Evolutionary conservation across 2,113 vertebrate genomes (phyloP).

Genomic region (Poicephalus gulielmi): DNA sequence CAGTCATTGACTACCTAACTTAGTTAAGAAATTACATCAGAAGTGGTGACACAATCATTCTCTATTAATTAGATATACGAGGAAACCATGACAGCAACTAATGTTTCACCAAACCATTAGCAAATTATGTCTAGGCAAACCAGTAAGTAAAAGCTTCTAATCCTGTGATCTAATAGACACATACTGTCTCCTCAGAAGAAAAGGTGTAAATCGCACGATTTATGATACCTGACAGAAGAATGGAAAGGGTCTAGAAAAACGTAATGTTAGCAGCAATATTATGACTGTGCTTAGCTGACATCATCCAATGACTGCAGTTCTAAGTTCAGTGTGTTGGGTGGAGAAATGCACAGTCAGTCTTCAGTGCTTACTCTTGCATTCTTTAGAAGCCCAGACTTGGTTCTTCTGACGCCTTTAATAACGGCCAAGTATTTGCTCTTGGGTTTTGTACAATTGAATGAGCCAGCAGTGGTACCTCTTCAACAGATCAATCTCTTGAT

Average conservation of each 20-base stretch:
- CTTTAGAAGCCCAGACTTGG: background rate
- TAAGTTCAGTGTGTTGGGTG: background rate
- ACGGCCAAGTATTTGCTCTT: background rate
- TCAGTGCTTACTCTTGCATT: background rate
- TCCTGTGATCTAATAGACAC: background rate
- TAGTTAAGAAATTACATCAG: background rate
- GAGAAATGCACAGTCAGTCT: background rate
- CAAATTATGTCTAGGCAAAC: background rate
- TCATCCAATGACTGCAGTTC: background rate
- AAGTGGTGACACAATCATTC: background rate
- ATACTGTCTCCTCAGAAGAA: background rate
- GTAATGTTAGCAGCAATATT: background rate
- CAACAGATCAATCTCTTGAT: background rate
- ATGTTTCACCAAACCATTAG: background rate
- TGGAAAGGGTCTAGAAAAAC: background rate
- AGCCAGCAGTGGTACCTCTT: background rate
- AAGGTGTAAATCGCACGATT: background rate
- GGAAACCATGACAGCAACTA: background rate
- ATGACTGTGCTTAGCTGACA: background rate
- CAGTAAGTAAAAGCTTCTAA: background rate
- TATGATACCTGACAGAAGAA: background rate
- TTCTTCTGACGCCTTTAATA: background rate
- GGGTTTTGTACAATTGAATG: background rate
- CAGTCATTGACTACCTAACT: background rate
- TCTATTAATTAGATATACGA: background rate